Evolutionary conservation across 2,888 invertebrate genomes (phyloP), one percentile per base, ranked within the genome.

Genomic region (Drosophila dives): DNA sequence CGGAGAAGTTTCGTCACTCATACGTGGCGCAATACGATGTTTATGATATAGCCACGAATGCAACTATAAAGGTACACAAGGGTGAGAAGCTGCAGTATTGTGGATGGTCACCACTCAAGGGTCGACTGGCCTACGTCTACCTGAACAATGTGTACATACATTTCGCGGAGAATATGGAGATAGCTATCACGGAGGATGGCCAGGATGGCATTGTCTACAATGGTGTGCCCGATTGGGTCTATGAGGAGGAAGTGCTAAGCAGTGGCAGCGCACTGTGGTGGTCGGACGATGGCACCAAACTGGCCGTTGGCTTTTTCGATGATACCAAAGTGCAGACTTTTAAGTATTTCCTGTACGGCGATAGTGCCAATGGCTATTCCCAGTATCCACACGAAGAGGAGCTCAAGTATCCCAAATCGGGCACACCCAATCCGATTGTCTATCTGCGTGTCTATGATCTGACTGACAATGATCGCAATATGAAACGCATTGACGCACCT

Each of bases 201-300:
- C 91, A 94, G 1, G 94, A 94, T 0, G 95, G 95, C 2, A 93
- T 95, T 40, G 93, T 97, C 60, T 98, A 96, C 92, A 96, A 97
- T 91, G 98, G 98, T 5, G 94, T 97, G 26, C 95, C 98, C 11
- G 98, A 98, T 92, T 98, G 98, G 98, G 96, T 98, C 42, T 98
- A 98, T 91, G 98, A 98, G 95, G 97, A 97, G 95, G 97, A 97
- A 93, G 95, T 97, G 15, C 93, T 97, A 60, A 94, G 94, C 60
- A 94, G 95, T 10, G 95, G 95, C 56, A 94, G 95, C 77, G 97
- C 97, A 0, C 86, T 97, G 79, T 98, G 97, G 97, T 96, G 97
- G 94, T 96, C 97, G 0, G 94, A 95, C 0, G 94, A 95, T 80
- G 96, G 96, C 15, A 93, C 93, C 5, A 94, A 95, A 72, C 91